Evolutionary conservation across 2,797 vertebrate genomes (phyloP).

Genomic region (Nothura maculosa): DNA sequence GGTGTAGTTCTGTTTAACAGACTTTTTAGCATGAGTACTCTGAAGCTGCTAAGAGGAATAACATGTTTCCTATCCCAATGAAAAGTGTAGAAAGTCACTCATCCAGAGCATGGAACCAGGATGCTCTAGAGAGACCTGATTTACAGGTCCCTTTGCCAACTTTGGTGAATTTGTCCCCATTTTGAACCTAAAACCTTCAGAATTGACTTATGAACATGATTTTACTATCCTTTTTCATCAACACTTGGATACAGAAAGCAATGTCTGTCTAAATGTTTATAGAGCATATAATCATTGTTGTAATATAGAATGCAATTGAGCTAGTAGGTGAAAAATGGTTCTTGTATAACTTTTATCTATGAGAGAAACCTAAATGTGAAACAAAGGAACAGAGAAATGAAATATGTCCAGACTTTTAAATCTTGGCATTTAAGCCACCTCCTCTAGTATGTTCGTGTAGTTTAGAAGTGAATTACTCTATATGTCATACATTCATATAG

Average conservation of each 20-base stretch:
- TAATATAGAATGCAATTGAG: not conserved
- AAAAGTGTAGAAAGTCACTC: not conserved
- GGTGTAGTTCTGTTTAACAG: not conserved
- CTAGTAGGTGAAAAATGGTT: not conserved
- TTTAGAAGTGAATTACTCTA: not conserved
- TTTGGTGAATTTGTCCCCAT: not conserved
- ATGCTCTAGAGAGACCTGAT: not conserved
- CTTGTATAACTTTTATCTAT: not conserved
- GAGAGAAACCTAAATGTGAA: not conserved
- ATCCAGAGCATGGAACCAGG: not conserved
- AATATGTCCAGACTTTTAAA: not conserved
- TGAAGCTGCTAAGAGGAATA: not conserved
- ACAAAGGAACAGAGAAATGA: not conserved
- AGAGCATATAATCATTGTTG: not conserved
- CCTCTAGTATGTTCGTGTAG: not conserved
- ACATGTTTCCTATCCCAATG: not conserved
- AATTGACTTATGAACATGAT: not conserved
- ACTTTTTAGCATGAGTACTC: not conserved
- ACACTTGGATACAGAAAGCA: not conserved
- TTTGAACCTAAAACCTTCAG: not conserved
- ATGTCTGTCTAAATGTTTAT: not conserved
- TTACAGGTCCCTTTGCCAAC: rapidly evolving
- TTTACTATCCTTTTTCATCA: slow-evolving; percentile 16
- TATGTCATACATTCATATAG: not conserved
- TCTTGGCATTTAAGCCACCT: not conserved